These are phyloP conservation scores for Campoletis sonorensis DNA, from an alignment of 1,140 invertebrate species.

Conservation along the genomic window DNA sequence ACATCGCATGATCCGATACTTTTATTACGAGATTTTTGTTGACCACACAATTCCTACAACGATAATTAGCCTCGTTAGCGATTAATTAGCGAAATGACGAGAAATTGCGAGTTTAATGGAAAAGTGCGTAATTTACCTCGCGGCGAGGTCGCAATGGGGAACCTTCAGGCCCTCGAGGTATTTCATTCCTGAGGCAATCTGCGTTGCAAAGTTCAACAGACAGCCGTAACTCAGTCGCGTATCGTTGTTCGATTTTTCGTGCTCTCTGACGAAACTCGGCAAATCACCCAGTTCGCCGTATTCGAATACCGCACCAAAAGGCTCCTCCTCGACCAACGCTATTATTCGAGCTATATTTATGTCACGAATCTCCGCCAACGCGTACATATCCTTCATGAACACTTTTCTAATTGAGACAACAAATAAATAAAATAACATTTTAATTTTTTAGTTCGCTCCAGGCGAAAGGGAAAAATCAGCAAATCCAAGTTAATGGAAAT, in stretches of 20 bases:
- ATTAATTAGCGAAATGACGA: too few relatives aligned
- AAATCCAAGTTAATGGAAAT: too few relatives aligned
- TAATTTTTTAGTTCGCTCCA: too few relatives aligned
- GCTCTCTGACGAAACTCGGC: slow-evolving; percentile 83
- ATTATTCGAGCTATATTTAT: slow-evolving; percentile 90
- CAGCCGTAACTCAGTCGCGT: slow-evolving; percentile 81
- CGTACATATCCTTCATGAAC: slow-evolving; percentile 90
- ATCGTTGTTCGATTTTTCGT: slow-evolving; percentile 68
- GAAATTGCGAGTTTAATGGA: not conserved
- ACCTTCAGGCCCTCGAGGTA: slow-evolving; percentile 87
- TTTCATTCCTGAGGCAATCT: slow-evolving; percentile 93
- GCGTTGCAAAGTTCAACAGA: slow-evolving; percentile 88
- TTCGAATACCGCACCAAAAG: slow-evolving; percentile 90
- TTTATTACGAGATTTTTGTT: slow-evolving; percentile 88
- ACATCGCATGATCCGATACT: slow-evolving; percentile 94
- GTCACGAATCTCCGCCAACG: slow-evolving; percentile 88
- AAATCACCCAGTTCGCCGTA: slow-evolving; percentile 91
- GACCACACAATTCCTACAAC: slow-evolving; percentile 89
- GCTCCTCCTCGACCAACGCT: slow-evolving; percentile 89
- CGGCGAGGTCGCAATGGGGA: slow-evolving; percentile 87
- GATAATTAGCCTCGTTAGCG: not conserved
- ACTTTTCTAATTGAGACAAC: slow-evolving; percentile 80
- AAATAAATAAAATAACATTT: not conserved
- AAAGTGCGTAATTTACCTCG: slow-evolving; percentile 81
- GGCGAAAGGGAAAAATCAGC: too few relatives aligned